These are phyloP conservation scores for Sturnus vulgaris DNA, from an alignment of 2,113 vertebrate species.

Conservation along the genomic window DNA sequence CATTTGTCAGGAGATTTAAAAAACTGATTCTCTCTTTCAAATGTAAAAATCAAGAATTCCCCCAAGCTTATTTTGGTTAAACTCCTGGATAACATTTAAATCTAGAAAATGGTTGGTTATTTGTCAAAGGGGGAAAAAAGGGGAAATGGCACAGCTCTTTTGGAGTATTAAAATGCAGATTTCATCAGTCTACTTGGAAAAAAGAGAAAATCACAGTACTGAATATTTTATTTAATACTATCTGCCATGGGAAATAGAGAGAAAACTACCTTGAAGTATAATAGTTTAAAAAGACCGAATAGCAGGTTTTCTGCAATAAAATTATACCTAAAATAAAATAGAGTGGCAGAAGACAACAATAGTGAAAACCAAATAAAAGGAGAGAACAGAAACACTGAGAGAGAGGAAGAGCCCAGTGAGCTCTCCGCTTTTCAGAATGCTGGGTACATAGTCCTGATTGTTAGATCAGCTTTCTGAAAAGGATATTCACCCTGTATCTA, in stretches of 20 bases:
- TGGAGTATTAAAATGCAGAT: background rate
- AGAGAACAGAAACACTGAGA: background rate
- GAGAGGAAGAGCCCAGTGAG: background rate
- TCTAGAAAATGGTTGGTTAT: background rate
- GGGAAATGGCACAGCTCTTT: background rate
- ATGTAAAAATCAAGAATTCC: conserved; percentile 18
- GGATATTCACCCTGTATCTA: background rate
- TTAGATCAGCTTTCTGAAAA: conserved; percentile 15
- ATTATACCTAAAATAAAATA: background rate
- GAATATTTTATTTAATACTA: conserved; percentile 31
- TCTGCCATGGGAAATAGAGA: background rate
- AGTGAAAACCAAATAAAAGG: conserved; percentile 35
- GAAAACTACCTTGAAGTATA: background rate
- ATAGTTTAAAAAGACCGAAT: background rate
- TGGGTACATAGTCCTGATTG: background rate
- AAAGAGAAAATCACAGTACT: background rate
- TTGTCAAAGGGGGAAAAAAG: background rate
- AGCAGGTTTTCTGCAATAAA: conserved; percentile 18
- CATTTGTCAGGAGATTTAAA: background rate
- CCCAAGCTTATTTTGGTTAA: background rate
- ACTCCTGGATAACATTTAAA: background rate
- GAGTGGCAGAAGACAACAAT: conserved; percentile 7
- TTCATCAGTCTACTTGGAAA: background rate
- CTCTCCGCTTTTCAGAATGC: conserved; percentile 2
- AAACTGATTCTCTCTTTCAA: conserved; percentile 14